Evolutionary conservation across 2,888 invertebrate genomes (phyloP), one percentile per base, ranked within the genome.

Genomic region (Tridacna gigas): DNA sequence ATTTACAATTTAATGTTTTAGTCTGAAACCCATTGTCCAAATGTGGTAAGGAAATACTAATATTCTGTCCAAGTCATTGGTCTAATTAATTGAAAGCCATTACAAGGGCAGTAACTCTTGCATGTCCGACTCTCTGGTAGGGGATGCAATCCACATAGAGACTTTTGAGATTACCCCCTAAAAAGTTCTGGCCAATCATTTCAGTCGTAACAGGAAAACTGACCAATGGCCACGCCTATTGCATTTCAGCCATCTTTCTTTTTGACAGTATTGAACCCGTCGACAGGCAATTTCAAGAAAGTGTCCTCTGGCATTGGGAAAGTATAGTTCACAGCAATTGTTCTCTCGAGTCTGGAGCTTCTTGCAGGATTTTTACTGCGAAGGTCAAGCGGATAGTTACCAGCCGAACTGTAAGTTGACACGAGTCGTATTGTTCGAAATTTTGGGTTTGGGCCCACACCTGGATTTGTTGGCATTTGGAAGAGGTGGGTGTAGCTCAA

Each of bases 201-300:
- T 61, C 26, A 15, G 61, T 80, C 67, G 80, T 82, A 75, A 60
- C 77, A 86, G 75, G 74, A 65, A 63, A 82, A 86, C 82, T 86
- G 86, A 86, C 86, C 86, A 86, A 86, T 86, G 75, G 84, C 79
- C 86, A 82, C 86, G 81, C 84, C 82, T 77, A 84, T 84, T 76
- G 66, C 63, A 65, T 82, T 25, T 65, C 86, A 79, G 86, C 86
- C 86, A 86, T 86, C 75, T 86, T 86, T 83, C 76, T 80, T 80
- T 74, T 86, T 86, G 86, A 84, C 86, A 86, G 86, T 45, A 81
- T 51, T 48, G 71, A 63, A 63, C 13, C 63, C 22, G 63, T 22
- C 1, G 63, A 22, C 25, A 22, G 63, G 63, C n/a, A 63, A 1
- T 20, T 63, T 22, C n/a, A 63, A 18, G 22, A 22, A 63, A 63